phyloP scores from a whole-genome alignment of 2,113 vertebrate genomes.

The Podarcis cretensis region DNA sequence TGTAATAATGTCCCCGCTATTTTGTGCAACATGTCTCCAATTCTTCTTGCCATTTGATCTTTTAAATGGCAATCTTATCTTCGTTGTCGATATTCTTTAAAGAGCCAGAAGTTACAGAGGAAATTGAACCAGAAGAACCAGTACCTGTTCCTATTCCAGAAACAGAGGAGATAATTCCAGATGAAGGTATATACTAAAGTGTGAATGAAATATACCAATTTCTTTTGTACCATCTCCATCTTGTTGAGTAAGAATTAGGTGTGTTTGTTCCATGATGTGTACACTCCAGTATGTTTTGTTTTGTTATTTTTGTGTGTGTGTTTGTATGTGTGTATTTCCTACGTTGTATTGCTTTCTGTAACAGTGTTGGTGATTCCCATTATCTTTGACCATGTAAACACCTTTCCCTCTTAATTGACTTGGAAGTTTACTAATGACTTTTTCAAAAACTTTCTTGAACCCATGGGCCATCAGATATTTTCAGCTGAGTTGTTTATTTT shows the following conservation, averaged over 20 bases:
- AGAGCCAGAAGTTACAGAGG: slow-evolving; percentile 74
- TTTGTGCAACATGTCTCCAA: background rate
- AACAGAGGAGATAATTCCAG: slow-evolving; percentile 61
- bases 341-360: background rate
- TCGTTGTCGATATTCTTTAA: slow-evolving; percentile 78
- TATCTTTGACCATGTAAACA: background rate
- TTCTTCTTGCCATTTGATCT: slow-evolving; percentile 47
- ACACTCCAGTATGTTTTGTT: slow-evolving; percentile 25
- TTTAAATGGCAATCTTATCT: slow-evolving; percentile 52
- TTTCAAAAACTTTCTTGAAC: background rate
- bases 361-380: background rate
- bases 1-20: background rate
- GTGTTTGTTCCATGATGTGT: slow-evolving; percentile 8
- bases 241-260: slow-evolving; percentile 25
- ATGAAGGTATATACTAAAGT: slow-evolving; percentile 69
- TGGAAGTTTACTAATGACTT: background rate
- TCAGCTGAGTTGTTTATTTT: background rate
- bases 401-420: slow-evolving; percentile 36
- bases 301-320: background rate
- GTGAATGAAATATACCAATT: slow-evolving; percentile 19
- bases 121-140: slow-evolving; percentile 65
- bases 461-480: background rate
- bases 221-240: slow-evolving; percentile 5
- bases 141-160: slow-evolving; percentile 69
- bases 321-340: background rate